A percentile compares a stretch with the other conserved stretches of the same genome.
Conservation (phyloP, 2,797 vertebrate genomes). For the Pipistrellus kuhlii region DNA sequence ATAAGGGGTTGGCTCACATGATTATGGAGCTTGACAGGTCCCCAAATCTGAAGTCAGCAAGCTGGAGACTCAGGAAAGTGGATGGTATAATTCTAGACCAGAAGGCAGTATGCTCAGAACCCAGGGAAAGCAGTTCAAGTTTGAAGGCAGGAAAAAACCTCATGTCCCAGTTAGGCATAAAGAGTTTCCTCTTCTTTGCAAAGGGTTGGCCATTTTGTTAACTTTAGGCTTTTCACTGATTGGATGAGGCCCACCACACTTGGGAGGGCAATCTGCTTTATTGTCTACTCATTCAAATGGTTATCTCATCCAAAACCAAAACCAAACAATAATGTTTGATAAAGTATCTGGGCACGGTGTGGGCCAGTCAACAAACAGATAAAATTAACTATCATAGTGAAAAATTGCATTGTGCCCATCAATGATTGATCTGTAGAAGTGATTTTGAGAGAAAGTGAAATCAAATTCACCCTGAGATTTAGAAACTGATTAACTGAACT, state of each 20-base stretch:
- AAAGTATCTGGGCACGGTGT: neutral
- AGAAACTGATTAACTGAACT: neutral
- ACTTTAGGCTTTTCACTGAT: neutral
- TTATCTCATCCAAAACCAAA: neutral
- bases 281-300: neutral
- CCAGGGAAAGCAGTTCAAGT: neutral
- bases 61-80: neutral
- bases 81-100: neutral
- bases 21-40: neutral
- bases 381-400: neutral
- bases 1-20: neutral
- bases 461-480: neutral
- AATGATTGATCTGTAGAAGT: neutral
- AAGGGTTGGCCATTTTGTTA: neutral
- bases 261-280: neutral
- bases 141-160: neutral
- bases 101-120: neutral
- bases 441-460: neutral
- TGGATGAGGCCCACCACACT: neutral
- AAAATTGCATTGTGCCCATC: neutral
- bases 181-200: neutral
- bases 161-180: neutral
- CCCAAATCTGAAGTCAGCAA: neutral
- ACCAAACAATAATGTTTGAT: neutral
- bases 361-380: neutral